Evolutionary conservation across 2,888 invertebrate genomes (phyloP), one percentile per base, ranked within the genome.

Genomic region (Tetrapedia diversipes): DNA sequence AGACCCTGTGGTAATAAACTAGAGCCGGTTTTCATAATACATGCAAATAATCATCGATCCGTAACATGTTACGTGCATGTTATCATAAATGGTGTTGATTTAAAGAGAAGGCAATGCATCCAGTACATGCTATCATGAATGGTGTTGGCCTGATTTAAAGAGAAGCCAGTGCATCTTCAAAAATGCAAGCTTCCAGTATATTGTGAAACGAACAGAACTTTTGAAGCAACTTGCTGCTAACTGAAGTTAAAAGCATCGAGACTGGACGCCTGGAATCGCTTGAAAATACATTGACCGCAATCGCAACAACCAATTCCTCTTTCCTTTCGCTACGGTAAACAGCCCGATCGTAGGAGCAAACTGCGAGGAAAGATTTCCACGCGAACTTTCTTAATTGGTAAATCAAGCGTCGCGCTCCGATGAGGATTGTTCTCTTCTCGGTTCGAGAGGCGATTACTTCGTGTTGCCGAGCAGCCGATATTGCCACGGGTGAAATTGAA

Each of bases 271-370:
- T 6, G 14, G 29, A 43, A 51, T 64, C 60, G 53, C 53, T 63
- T 37, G 51, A 60, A 49, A 71, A 61, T 60, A 61, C 49, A 24
- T 56, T 60, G 54, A 11, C 34, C 51, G 24, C 47, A 60, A n/a
- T 41, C 49, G 27, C 14, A 1, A 8, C 3, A 7, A 7, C 0
- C 73, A 61, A 45, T 60, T 68, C 43, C 10, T 37, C 24, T 53
- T 49, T 43, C 65, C 49, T 77, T 67, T 68, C 57, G 22, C 69
- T 56, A 63, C 29, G 43, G 51, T 51, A 60, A 65, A 60, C 41
- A 53, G 43, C 53, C 19, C 19, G 19, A 8, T 10, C n/a, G 51
- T 11, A 11, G 11, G 16, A 22, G 29, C 27, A 56, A 34, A 45
- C n/a, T 8, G 4, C 19, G 39, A 19, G 11, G 22, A 45, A 54